Evolutionary conservation across 2,888 invertebrate species (phyloP).

Genomic region (Copidosoma aretas): DNA sequence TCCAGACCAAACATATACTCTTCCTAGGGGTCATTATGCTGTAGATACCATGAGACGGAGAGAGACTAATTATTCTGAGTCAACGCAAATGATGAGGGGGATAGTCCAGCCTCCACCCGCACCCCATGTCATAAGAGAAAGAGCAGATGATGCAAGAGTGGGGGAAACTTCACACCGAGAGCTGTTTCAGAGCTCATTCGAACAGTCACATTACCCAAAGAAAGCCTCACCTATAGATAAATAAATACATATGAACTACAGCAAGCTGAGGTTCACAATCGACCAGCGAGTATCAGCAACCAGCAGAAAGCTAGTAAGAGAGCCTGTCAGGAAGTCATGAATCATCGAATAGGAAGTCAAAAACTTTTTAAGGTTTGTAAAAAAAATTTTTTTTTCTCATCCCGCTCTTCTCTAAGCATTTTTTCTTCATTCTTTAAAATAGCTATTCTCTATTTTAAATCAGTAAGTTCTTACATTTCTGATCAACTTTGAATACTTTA

Average conservation of each 20-base stretch:
- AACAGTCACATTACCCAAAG: too few relatives aligned
- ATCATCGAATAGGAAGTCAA: background rate
- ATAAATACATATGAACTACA: too few relatives aligned
- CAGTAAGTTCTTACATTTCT: too few relatives aligned
- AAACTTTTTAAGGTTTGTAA: background rate
- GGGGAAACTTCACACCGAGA: background rate
- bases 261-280: too few relatives aligned
- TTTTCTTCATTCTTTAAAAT: background rate
- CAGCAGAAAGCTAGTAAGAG: background rate
- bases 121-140: too few relatives aligned
- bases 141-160: background rate
- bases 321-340: background rate
- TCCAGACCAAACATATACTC: slow-evolving; percentile 49
- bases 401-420: background rate
- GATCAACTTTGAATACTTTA: too few relatives aligned
- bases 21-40: slow-evolving; percentile 13
- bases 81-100: background rate
- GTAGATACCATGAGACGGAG: background rate
- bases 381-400: background rate
- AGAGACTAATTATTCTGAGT: background rate
- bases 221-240: too few relatives aligned
- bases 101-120: slow-evolving; percentile 1
- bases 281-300: background rate
- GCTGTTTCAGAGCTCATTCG: background rate
- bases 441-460: too few relatives aligned